Evolutionary conservation across 2,113 vertebrate species (phyloP), one percentile per base, ranked within the genome.

Genomic region (Tetrao urogallus): DNA sequence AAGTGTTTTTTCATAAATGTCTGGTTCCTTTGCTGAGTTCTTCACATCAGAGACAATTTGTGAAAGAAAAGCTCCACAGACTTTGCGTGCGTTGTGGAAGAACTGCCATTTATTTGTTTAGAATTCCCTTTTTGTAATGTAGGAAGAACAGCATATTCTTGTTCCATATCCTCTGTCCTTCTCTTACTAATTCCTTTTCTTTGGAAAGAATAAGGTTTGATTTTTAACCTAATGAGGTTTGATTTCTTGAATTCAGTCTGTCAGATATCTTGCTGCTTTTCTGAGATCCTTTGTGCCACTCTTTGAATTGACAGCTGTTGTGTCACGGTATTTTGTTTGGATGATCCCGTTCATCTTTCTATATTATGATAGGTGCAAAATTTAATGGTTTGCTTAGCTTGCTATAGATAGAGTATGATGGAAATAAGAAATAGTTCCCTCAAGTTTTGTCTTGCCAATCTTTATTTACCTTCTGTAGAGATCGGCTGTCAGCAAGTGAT

Each of bases 401-500:
- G 9, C 52, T 61, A 12, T 16, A 48, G 30, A 19, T 34, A 30
- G 65, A 20, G 1, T 54, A 18, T 22, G 43, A 13, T 42, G 70
- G 78, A 57, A 24, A 10, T 48, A 12, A 81, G 25, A 81, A 88
- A 71, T 17, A 38, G 10, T 42, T 84, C 57, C 47, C 79, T 18
- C 61, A 8, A 2, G 13, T 34, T 34, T 69, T 69, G 75, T 78
- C 47, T 24, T 96, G 24, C 32, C 32, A 50, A 82, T 38, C 25
- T 73, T 84, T 7, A 2, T 32, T 79, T 78, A 24, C 13, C 43
- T 81, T 78, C 32, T 66, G 1, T 30, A 99, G 99, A 97, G 99
- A 99, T 66, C 97, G 99, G 13, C 98, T 99, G 42, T 99, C 99
- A 4, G 99, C 99, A 87, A 99, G 99, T 54, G 99, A 99, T 97